Conservation (phyloP, 2,113 vertebrate species). For the Sinosuthora webbiana region DNA sequence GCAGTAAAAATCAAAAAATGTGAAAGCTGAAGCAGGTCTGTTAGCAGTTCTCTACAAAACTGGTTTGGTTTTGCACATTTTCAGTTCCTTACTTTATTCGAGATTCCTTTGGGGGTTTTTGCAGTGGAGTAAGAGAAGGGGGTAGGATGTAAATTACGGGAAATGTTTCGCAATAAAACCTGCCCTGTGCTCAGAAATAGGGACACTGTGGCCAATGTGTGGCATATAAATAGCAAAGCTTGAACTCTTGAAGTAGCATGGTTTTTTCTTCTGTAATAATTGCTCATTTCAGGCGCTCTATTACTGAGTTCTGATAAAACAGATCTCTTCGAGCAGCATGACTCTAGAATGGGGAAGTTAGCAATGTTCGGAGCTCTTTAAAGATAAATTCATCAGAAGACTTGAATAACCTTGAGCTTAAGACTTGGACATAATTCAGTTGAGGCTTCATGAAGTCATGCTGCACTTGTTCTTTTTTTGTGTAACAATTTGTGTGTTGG, state of each 20-base stretch:
- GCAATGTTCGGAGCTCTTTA: neutral
- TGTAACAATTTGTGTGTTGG: neutral
- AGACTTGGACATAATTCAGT: neutral
- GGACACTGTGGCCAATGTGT: neutral
- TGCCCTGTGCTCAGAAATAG: neutral
- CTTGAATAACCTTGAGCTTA: neutral
- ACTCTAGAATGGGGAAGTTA: neutral
- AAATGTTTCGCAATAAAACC: neutral
- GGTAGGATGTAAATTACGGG: neutral
- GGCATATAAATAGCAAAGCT: neutral
- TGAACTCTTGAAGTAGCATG: neutral
- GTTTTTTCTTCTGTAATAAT: neutral
- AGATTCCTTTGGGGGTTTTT: neutral
- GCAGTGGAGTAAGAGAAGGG: neutral
- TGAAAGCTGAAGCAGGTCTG: neutral
- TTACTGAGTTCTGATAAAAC: neutral
- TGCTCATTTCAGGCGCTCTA: neutral
- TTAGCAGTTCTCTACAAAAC: neutral
- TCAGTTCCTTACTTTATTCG: neutral
- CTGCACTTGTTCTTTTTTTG: neutral
- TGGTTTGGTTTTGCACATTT: neutral
- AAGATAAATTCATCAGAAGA: neutral
- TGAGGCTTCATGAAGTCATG: neutral
- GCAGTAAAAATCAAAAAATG: neutral
- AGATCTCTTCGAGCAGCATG: neutral